Conservation (phyloP, 2,797 vertebrate species). For the Myripristis murdjan region DNA sequence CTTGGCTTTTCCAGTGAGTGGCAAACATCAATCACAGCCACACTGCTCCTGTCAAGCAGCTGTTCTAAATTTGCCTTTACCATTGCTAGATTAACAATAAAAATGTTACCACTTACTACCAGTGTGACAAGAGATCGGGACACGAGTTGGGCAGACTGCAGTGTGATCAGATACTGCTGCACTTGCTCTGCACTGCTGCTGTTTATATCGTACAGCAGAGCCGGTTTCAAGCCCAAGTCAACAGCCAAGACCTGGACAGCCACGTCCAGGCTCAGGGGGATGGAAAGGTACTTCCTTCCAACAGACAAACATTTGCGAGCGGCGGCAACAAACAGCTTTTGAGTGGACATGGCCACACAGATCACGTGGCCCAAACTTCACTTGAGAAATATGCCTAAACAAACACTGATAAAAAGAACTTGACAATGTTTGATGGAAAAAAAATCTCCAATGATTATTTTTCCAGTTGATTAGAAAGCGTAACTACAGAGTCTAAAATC, state of each 20-base stretch:
- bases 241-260: constrained; percentile 90
- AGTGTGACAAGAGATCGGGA: constrained; percentile 82
- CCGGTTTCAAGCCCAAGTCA: constrained; percentile 89
- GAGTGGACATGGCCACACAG: constrained; percentile 56
- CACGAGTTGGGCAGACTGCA: constrained; percentile 82
- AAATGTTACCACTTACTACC: constrained; percentile 78
- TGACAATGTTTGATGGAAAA: background rate
- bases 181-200: constrained; percentile 82
- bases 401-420: background rate
- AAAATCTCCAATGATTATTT: background rate
- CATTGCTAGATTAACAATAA: constrained; percentile 83
- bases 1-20: constrained; percentile 76
- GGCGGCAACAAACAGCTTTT: constrained; percentile 70
- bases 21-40: constrained; percentile 87
- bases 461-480: background rate
- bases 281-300: constrained; percentile 78
- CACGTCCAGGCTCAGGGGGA: constrained; percentile 83
- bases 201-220: constrained; percentile 90
- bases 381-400: background rate
- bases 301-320: constrained; percentile 77
- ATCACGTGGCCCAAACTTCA: background rate
- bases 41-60: constrained; percentile 43
- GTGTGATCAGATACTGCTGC: constrained; percentile 82
- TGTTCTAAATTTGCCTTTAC: constrained; percentile 73
- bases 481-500: constrained; percentile 10